Conservation (phyloP, 2,888 invertebrate species). For the Orthosia gracilis region DNA sequence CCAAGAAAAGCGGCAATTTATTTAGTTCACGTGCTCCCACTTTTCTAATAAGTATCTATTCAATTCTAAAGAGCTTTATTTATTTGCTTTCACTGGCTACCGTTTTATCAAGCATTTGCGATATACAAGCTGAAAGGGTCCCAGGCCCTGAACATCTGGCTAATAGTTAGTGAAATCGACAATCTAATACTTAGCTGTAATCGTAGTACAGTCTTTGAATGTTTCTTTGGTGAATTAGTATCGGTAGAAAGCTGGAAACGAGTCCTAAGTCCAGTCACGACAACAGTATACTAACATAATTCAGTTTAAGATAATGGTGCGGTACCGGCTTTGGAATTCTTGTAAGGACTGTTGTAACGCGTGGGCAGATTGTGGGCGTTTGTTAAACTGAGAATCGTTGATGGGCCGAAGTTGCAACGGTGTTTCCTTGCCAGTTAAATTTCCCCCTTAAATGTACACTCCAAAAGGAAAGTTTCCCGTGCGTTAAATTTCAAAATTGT, state of each 20-base stretch:
- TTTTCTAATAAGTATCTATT: slow-evolving; percentile 56
- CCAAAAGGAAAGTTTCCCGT: not conserved
- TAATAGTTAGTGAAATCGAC: slow-evolving; percentile 62
- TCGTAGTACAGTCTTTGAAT: slow-evolving; percentile 49
- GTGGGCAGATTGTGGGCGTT: slow-evolving; percentile 35
- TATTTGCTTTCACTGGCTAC: slow-evolving; percentile 55
- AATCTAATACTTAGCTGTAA: slow-evolving; percentile 46
- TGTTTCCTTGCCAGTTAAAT: not conserved
- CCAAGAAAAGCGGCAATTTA: slow-evolving; percentile 37
- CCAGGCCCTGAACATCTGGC: slow-evolving; percentile 52
- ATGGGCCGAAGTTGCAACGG: not conserved
- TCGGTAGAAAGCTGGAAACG: slow-evolving; percentile 55
- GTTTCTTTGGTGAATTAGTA: slow-evolving; percentile 56
- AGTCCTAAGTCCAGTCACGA: slow-evolving; percentile 49
- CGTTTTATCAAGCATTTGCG: slow-evolving; percentile 54
- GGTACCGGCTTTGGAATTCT: slow-evolving; percentile 31
- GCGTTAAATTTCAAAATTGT: not conserved
- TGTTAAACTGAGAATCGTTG: slow-evolving; percentile 1
- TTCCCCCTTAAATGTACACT: not conserved
- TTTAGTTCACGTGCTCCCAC: slow-evolving; percentile 43
- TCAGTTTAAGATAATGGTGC: slow-evolving; percentile 40
- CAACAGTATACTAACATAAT: slow-evolving; percentile 44
- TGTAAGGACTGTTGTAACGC: slow-evolving; percentile 14
- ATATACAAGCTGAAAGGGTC: slow-evolving; percentile 52
- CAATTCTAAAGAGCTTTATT: slow-evolving; percentile 61